These are phyloP conservation scores for Harmothoe impar DNA, from an alignment of 2,888 invertebrate genomes.

Conservation along the genomic window DNA sequence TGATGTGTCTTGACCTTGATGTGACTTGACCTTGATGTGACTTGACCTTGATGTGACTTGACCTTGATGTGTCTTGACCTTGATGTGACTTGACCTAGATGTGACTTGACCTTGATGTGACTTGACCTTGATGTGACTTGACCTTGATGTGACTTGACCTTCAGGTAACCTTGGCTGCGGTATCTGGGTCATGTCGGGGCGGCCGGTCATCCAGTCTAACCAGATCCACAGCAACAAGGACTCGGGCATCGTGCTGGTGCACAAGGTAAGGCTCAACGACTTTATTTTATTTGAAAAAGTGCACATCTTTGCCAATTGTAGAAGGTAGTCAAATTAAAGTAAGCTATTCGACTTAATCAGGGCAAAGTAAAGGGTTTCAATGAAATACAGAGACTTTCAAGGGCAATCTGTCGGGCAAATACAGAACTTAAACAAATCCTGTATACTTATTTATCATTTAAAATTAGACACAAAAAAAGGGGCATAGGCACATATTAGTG, in stretches of 20 bases:
- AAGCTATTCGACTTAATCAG: too few species aligned
- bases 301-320: too few species aligned
- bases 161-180: slow-evolving; percentile 81
- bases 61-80: neutral
- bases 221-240: slow-evolving; percentile 79
- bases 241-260: slow-evolving; percentile 78
- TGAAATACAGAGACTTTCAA: too few species aligned
- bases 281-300: too few species aligned
- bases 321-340: too few species aligned
- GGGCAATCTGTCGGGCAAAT: too few species aligned
- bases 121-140: slow-evolving; percentile 4
- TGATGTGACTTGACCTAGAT: too few species aligned
- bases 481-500: too few species aligned
- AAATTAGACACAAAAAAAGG: too few species aligned
- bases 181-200: slow-evolving; percentile 79
- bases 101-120: neutral
- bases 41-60: slow-evolving; percentile 74
- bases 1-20: neutral
- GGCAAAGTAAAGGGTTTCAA: too few species aligned
- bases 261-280: slow-evolving; percentile 72
- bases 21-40: neutral
- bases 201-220: slow-evolving; percentile 79
- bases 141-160: neutral
- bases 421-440: too few species aligned
- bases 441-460: too few species aligned